Percentiles rank a stretch among this genome's conserved stretches.
Evolutionary conservation across 2,113 vertebrate genomes (phyloP).

Genomic region (Tichodroma muraria): DNA sequence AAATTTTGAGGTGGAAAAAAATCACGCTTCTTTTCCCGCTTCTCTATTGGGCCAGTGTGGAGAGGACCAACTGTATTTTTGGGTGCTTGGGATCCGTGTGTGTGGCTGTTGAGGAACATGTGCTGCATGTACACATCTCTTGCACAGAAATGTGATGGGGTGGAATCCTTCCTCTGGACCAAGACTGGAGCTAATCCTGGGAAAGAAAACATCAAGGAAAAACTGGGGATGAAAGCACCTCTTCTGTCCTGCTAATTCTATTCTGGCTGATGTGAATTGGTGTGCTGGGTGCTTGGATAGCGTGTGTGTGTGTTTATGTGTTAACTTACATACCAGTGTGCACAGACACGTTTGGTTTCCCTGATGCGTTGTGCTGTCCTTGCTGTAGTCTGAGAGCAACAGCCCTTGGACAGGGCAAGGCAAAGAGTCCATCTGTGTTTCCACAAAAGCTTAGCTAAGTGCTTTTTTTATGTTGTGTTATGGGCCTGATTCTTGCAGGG

Average conservation of each 20-base stretch:
- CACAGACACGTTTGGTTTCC: background rate
- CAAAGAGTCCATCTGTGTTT: background rate
- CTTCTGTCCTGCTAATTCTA: background rate
- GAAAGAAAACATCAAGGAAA: background rate
- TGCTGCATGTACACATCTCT: background rate
- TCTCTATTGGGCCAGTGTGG: background rate
- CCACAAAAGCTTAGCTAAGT: conserved; percentile 44
- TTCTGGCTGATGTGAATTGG: background rate
- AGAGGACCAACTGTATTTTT: conserved; percentile 44
- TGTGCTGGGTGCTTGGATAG: background rate
- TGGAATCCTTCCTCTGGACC: background rate
- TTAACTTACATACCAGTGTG: background rate
- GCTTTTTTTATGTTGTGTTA: conserved; percentile 5
- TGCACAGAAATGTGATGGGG: background rate
- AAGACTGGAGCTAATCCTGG: background rate
- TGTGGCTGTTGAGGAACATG: conserved; percentile 15
- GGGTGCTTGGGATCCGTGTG: background rate
- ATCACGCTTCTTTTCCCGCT: background rate
- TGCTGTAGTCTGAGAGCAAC: background rate
- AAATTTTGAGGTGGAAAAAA: conserved; percentile 52
- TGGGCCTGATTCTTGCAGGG: background rate
- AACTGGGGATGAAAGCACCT: background rate
- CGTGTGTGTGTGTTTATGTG: background rate
- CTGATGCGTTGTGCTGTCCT: background rate
- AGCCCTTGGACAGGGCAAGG: background rate